Evolutionary conservation across 2,113 vertebrate genomes (phyloP), one percentile per base, ranked within the genome.

Genomic region (Hirundichthys speculiger): DNA sequence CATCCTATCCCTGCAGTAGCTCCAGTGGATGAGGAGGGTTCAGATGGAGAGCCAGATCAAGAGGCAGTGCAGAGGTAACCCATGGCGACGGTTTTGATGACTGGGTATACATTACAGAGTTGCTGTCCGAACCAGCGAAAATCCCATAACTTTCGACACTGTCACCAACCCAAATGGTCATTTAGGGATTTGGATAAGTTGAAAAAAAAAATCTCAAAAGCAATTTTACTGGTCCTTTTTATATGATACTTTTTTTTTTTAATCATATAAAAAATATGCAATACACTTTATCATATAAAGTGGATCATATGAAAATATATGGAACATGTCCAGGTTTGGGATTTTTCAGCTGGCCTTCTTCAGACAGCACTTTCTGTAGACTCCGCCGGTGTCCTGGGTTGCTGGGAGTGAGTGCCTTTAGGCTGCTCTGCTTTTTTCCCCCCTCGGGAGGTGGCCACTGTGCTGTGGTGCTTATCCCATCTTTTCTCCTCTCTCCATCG

Each of bases 61-160:
- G 98, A 99, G 64, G 98, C 97, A 9, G 98, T 99, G 87, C 96
- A 99, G 93, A 98, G 98, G 97, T 99, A 94, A 95, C 80, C 78
- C 15, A 45, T 14, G 15, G 69, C 53, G 62, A 56, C 2, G 4
- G 72, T 15, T 68, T 71, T 59, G 64, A 47, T 80, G 70, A 56
- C 61, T 68, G 56, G 58, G 22, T 60, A n/a, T 22, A 38, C 39
- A 43, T 3, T 48, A 30, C 50, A 83, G 69, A 71, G 62, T 65
- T 86, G 81, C 82, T 84, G 77, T 88, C 80, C 80, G 21, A 85
- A 71, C 60, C 46, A 47, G 63, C 72, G 68, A 75, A 77, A 69
- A 40, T 24, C 62, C 47, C 11, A 6, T 48, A 64, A 46, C 69
- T 74, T 76, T 48, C 61, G 73, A 70, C 10, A 1, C n/a, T 13